phyloP scores from a whole-genome alignment of 1,140 invertebrate genomes.

The Drosophila paulistorum region DNA sequence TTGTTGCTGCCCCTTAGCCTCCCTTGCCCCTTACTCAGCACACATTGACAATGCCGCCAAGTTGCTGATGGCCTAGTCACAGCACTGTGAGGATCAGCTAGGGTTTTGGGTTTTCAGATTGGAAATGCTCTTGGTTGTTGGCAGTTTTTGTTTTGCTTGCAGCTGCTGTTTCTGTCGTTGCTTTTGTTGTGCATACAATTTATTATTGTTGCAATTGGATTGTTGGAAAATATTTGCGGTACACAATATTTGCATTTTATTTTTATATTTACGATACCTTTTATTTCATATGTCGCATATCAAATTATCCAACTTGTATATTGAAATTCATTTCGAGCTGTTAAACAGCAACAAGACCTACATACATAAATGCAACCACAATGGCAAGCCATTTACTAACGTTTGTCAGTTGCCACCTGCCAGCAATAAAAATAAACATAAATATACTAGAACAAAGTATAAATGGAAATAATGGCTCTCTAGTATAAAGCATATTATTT shows the following conservation, averaged over 20 bases:
- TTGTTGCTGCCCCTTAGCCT: background rate
- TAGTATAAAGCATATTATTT: slow-evolving; percentile 74
- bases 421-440: slow-evolving; percentile 11
- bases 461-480: slow-evolving; percentile 58
- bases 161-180: slow-evolving; percentile 17
- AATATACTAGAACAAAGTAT: slow-evolving; percentile 57
- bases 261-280: slow-evolving; percentile 50
- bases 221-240: slow-evolving; percentile 58
- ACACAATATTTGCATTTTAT: slow-evolving; percentile 63
- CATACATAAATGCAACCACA: background rate
- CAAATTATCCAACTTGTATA: background rate
- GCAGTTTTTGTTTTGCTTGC: slow-evolving; percentile 31
- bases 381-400: background rate
- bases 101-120: slow-evolving; percentile 7
- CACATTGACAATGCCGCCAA: slow-evolving; percentile 50
- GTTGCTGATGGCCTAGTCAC: slow-evolving; percentile 25
- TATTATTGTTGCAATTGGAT: slow-evolving; percentile 58
- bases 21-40: slow-evolving; percentile 5
- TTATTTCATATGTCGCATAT: background rate
- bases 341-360: background rate
- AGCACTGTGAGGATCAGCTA: slow-evolving; percentile 10
- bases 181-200: slow-evolving; percentile 43
- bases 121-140: background rate
- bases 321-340: slow-evolving; percentile 1
- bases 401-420: background rate